These are phyloP conservation scores for Gallinago jamesoni DNA, from an alignment of 2,113 vertebrate genomes.

Conservation along the genomic window DNA sequence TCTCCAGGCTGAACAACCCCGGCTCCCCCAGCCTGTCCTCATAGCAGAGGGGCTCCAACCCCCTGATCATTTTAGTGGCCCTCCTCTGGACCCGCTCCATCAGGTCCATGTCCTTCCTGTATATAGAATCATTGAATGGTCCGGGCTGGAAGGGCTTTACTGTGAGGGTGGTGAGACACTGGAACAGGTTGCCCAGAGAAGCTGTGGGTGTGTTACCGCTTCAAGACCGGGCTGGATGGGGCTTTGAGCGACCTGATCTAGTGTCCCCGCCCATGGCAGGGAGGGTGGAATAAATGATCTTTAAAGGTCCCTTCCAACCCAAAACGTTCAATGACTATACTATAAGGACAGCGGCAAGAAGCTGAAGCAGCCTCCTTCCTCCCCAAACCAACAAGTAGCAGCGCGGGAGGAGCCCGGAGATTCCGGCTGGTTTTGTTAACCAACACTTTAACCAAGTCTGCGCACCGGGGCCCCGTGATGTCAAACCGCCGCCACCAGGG, in stretches of 20 bases:
- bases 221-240: not conserved
- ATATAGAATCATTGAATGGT: too few relatives aligned
- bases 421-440: not conserved
- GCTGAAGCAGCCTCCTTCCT: not conserved
- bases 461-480: too few relatives aligned
- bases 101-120: too few relatives aligned
- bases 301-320: not conserved
- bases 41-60: too few relatives aligned
- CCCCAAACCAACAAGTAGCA: fast-evolving
- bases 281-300: not conserved
- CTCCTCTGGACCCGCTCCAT: too few relatives aligned
- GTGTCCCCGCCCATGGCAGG: not conserved
- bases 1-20: too few relatives aligned
- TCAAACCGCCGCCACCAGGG: not conserved
- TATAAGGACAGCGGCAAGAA: too few relatives aligned
- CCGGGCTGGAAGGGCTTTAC: not conserved
- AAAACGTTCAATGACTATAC: not conserved
- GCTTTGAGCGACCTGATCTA: not conserved
- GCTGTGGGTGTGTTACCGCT: not conserved
- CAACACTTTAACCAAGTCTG: too few relatives aligned
- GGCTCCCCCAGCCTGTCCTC: too few relatives aligned
- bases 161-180: not conserved
- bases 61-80: too few relatives aligned
- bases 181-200: not conserved
- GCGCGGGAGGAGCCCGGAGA: fast-evolving